phyloP scores from a whole-genome alignment of 2,888 invertebrate species.

The Branchellion lobata region DNA sequence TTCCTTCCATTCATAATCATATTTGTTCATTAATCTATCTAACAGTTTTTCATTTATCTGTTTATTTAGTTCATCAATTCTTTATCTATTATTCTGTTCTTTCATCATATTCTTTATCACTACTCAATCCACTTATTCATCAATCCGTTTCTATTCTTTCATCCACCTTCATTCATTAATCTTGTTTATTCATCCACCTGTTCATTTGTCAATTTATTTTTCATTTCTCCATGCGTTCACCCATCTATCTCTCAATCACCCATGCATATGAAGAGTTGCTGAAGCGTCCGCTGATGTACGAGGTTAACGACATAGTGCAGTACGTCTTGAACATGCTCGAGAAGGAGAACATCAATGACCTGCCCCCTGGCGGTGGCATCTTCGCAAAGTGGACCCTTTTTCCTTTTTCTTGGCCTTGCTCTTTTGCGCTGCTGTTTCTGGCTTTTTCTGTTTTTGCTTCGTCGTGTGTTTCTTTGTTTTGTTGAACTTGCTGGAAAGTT shows the following conservation, averaged over 20 bases:
- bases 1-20: no score
- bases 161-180: no score
- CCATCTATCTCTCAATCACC: background rate
- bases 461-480: background rate
- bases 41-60: no score
- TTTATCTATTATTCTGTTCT: no score
- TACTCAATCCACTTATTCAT: no score
- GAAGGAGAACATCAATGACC: constrained; percentile 77
- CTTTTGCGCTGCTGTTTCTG: background rate
- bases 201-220: no score
- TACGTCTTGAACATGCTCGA: constrained; percentile 69
- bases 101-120: no score
- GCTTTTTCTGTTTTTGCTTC: background rate
- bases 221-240: background rate
- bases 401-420: background rate
- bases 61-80: no score
- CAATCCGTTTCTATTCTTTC: no score
- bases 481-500: background rate
- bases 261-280: constrained; percentile 38
- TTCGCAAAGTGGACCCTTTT: constrained; percentile 89
- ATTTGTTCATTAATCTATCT: no score
- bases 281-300: constrained; percentile 58
- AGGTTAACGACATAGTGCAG: constrained; percentile 65
- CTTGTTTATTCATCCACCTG: no score
- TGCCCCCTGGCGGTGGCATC: constrained; percentile 90